Base-by-base conservation (phyloP, 2,113 vertebrate genomes). In the Campylomormyrus numenius region DNA sequence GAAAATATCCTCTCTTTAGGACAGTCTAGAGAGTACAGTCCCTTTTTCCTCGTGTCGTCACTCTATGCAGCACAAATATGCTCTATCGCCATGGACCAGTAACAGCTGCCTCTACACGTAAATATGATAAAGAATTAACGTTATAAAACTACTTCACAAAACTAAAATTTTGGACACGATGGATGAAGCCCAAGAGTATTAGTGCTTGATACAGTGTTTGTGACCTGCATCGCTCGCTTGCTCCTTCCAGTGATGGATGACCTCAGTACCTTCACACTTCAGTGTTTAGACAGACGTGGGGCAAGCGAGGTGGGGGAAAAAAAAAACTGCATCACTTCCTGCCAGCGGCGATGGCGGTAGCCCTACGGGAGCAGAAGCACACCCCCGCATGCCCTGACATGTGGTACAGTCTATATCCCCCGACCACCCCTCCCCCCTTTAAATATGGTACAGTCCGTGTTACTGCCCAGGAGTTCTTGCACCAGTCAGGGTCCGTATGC, bases 161-260 rank as follows among this genome's bases (percentile, higher is more conserved):
- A 86, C 42, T 86, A 87, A 58, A 85, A 90, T 45, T 74, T 49
- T 50, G 35, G 50, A 62, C n/a, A 87, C 5, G 13, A 50, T 46
- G 15, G 45, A 49, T 27, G 35, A 90, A 52, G 85, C 56, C 84
- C 31, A 53, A 24, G 19, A 17, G 58, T 62, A 83, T 88, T 90
- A 88, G 87, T 90, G 90, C 87, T 4, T 85, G 35, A 94, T 94
- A 94, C 93, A 94, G 94, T 95, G 93, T 89, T 93, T 45, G 66
- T 88, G 50, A 62, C 50, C 87, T 90, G 27, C 10, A 21, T n/a
- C 53, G 31, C 74, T 80, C 39, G 13, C 74, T 39, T 5, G 15
- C 31, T 17, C 74, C 15, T 39, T 39, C 74, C 31, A 42, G 74
- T 39, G 74, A 42, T 39, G n/a, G 74, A 70, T 45, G 70, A 46